phyloP scores from a whole-genome alignment of 2,113 vertebrate genomes.

The Grammomys surdaster region DNA sequence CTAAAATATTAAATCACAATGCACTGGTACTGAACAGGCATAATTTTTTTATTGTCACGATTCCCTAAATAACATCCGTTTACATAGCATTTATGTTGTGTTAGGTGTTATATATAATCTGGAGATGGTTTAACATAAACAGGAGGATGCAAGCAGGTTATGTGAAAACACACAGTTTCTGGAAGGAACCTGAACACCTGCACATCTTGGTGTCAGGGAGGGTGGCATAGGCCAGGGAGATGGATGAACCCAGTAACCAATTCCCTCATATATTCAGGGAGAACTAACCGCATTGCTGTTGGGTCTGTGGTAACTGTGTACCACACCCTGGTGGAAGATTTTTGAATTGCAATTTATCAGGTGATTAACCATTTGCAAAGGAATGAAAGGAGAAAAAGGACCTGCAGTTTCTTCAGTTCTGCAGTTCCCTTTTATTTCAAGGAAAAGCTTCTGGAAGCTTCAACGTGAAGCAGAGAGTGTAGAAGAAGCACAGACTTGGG shows the following conservation, averaged over 20 bases:
- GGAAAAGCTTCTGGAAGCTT: background rate
- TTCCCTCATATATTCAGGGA: background rate
- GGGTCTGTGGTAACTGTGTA: background rate
- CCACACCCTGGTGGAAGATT: background rate
- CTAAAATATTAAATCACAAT: conserved; percentile 21
- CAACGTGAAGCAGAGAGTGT: background rate
- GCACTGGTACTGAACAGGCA: background rate
- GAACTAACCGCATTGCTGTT: accelerated
- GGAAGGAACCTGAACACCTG: background rate
- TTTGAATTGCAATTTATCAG: background rate
- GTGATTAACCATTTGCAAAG: background rate
- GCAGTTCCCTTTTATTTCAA: background rate
- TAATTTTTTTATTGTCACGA: background rate
- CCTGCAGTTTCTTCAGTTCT: too few species aligned
- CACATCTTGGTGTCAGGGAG: background rate
- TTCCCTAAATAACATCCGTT: background rate
- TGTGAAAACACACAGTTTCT: background rate
- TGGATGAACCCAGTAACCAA: background rate
- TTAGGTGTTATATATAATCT: background rate
- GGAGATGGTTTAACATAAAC: background rate
- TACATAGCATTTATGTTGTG: background rate
- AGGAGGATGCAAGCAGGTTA: background rate
- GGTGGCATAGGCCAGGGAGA: too few species aligned
- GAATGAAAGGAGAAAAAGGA: background rate
- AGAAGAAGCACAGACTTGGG: background rate